Base-by-base conservation (phyloP, 2,113 vertebrate species). In the Myotis davidii region DNA sequence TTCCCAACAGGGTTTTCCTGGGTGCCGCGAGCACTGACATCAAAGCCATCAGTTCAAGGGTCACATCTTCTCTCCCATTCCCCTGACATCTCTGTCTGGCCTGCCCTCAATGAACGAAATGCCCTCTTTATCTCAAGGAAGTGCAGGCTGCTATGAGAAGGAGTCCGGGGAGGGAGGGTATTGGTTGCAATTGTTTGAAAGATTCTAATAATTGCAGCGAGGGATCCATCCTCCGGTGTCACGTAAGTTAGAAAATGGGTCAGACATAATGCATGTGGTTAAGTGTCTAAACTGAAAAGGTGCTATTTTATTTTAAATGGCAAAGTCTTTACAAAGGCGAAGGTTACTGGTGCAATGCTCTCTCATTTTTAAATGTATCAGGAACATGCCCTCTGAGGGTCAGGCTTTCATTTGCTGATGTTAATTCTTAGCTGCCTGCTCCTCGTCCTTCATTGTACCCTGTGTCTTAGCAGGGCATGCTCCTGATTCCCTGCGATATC, bases 341-440 rank as follows among this genome's bases (percentile, higher is more conserved):
- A 97, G 98, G 98, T 98, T 98, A 98, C 90, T 65, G 0, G 97
- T 96, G 96, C 97, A 96, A 97, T 97, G 98, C 98, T 97, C 97
- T 96, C 97, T 96, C 97, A 95, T 97, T 98, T 95, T 97, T 96
- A 97, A 97, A 96, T 1, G 94, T 95, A 98, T 94, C 97, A 97
- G 97, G 96, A 98, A 98, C 98, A 98, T 98, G 98, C 92, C 98
- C 98, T 98, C 97, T 54, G 69, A 98, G 98, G 98, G 98, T 98
- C 98, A 98, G 98, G 96, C 97, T 98, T 98, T 98, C 98, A 98
- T 98, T 98, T 98, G 98, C 85, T 12, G 1, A 92, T 86, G 98
- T 97, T 98, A 98, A 98, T 98, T 98, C 98, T 98, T 98, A 96
- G 97, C 97, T 97, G 98, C 97, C 97, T 98, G 97, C 95, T 98